Evolutionary conservation across 2,888 invertebrate genomes (phyloP).

Genomic region (Sialis fuliginosa): DNA sequence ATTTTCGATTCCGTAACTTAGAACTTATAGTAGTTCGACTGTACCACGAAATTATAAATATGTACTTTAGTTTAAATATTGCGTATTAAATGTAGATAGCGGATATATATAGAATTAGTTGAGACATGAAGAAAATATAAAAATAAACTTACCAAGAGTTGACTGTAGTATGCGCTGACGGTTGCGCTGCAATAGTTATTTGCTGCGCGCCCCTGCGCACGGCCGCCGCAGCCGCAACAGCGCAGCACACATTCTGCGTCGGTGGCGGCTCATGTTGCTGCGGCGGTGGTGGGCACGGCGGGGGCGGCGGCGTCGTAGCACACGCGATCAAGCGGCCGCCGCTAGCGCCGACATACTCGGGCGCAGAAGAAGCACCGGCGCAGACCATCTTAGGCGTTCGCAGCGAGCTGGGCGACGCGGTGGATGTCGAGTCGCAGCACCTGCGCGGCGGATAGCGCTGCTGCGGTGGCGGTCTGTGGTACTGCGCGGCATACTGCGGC

Average conservation of each 20-base stretch:
- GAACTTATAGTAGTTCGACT: no score
- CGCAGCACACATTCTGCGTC: conserved; percentile 2
- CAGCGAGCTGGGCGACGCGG: conserved; percentile 15
- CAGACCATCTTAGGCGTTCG: conserved; percentile 21
- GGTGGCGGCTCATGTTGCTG: not conserved
- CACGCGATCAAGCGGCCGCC: conserved; percentile 36
- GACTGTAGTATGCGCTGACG: not conserved
- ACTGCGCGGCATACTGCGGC: conserved; percentile 13
- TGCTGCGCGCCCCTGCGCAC: conserved; percentile 1
- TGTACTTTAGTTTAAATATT: no score
- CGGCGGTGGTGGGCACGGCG: not conserved
- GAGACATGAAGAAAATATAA: no score
- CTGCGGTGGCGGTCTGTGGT: conserved; percentile 20
- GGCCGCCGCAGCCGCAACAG: conserved; percentile 1
- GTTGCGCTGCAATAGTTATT: not conserved
- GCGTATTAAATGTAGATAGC: no score
- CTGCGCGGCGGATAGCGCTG: conserved; percentile 19
- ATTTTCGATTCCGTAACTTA: no score
- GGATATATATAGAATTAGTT: no score
- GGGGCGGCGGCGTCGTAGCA: conserved; percentile 21
- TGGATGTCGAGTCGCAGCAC: conserved; percentile 11
- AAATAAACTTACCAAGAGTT: not conserved
- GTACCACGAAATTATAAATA: no score
- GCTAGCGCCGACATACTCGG: conserved; percentile 44
- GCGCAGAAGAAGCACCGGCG: conserved; percentile 19